A percentile compares a stretch with the other conserved stretches of the same genome.
Conservation (phyloP, 2,113 vertebrate genomes). For the Zonotrichia leucophrys region DNA sequence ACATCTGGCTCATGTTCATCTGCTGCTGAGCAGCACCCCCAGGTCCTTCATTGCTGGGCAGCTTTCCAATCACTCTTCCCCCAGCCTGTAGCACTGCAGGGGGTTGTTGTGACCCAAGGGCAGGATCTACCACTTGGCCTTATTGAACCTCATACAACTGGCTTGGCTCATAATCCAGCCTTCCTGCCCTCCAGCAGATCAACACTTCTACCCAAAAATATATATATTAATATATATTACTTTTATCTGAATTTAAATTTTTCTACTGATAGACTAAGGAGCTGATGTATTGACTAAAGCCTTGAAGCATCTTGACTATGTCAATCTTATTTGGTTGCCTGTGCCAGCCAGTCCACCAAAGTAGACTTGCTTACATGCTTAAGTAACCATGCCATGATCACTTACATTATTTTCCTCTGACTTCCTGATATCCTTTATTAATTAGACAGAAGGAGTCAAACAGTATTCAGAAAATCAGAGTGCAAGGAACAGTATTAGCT, state of each 20-base stretch:
- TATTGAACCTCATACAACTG: rapidly evolving
- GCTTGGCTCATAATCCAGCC: background rate
- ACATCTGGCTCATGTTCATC: background rate
- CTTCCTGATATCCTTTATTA: background rate
- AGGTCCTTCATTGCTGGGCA: background rate
- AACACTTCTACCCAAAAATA: background rate
- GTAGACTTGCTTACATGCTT: background rate
- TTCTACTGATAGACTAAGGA: background rate
- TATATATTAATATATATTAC: background rate
- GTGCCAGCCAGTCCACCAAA: background rate
- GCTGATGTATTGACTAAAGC: background rate
- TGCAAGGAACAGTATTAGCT: background rate
- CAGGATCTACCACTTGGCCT: background rate
- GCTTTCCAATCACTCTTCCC: background rate
- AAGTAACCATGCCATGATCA: background rate
- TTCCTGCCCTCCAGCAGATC: background rate
- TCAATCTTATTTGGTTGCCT: background rate
- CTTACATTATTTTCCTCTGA: background rate
- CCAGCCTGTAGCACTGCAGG: rapidly evolving
- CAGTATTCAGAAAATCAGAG: background rate
- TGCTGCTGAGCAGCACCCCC: background rate
- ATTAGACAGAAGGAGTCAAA: background rate
- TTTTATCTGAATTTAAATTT: background rate
- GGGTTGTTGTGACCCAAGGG: background rate
- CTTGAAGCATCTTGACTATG: background rate